Evolutionary conservation across 2,888 invertebrate species (phyloP).

Genomic region (Drosophila austrosaltans): DNA sequence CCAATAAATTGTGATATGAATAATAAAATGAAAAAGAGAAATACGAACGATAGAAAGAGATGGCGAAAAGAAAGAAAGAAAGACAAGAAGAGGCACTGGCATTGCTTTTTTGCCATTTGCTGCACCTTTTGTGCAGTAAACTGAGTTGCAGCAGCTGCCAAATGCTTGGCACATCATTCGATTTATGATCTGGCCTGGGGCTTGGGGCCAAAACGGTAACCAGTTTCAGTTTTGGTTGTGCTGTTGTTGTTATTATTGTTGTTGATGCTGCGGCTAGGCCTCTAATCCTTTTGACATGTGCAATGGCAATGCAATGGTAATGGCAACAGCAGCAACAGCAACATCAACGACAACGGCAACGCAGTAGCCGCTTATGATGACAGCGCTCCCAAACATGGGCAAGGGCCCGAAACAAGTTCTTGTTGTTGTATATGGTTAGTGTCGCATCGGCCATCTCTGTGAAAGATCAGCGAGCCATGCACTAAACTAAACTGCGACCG

Average conservation of each 20-base stretch:
- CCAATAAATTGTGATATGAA: constrained; percentile 63
- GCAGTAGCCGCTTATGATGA: constrained; percentile 51
- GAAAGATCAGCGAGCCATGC: constrained; percentile 54
- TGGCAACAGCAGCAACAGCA: constrained; percentile 27
- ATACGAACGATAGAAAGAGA: background rate
- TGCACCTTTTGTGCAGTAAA: constrained; percentile 42
- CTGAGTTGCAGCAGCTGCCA: constrained; percentile 37
- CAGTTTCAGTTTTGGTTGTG: constrained; percentile 46
- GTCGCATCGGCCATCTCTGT: constrained; percentile 22
- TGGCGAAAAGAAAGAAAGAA: constrained; percentile 14
- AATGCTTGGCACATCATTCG: constrained; percentile 57
- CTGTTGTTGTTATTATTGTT: constrained; percentile 18
- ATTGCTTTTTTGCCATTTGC: background rate
- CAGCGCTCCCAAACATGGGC: constrained; percentile 67
- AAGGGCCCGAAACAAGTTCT: constrained; percentile 70
- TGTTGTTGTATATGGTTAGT: constrained; percentile 10
- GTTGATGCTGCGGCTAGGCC: constrained; percentile 25
- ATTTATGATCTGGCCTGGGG: constrained; percentile 48
- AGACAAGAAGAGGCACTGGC: background rate
- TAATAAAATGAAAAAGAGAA: constrained; percentile 9
- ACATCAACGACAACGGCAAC: constrained; percentile 27
- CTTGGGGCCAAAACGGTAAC: constrained; percentile 30
- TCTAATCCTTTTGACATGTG: constrained; percentile 70
- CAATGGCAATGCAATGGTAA: constrained; percentile 38
- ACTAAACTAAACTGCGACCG: constrained; percentile 50